These are phyloP conservation scores for Clarias magur DNA, from an alignment of 2,113 vertebrate species.

Conservation along the genomic window DNA sequence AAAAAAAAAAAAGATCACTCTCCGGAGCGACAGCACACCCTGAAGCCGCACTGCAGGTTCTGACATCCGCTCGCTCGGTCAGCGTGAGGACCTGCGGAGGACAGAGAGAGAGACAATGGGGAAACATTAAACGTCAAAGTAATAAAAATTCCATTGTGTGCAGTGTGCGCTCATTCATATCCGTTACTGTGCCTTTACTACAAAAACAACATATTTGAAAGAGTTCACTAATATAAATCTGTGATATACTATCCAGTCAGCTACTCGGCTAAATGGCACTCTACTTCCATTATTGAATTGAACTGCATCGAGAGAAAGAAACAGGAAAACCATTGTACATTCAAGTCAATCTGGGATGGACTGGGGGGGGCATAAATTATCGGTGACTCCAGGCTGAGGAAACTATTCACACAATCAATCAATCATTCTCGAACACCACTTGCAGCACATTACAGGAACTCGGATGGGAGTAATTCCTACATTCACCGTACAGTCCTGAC, in stretches of 20 bases:
- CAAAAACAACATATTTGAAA: neutral
- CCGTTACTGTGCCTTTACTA: neutral
- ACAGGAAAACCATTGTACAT: neutral
- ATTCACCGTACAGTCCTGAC: too few relatives aligned
- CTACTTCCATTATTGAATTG: neutral
- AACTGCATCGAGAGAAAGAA: neutral
- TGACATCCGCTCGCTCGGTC: constrained; percentile 98
- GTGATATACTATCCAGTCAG: neutral
- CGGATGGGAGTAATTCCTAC: too few relatives aligned
- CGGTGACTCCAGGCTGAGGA: too few relatives aligned
- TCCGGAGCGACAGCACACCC: constrained; percentile 97
- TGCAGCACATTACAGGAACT: too few relatives aligned
- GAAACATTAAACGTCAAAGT: neutral
- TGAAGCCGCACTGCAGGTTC: constrained; percentile 99
- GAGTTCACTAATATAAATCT: neutral
- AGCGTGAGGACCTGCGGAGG: constrained; percentile 88
- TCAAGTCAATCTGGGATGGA: too few relatives aligned
- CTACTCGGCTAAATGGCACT: neutral
- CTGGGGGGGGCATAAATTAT: too few relatives aligned
- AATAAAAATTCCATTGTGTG: neutral
- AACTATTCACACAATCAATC: too few relatives aligned
- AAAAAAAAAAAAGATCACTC: constrained; percentile 77
- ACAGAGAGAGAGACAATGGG: neutral
- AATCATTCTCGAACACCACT: too few relatives aligned
- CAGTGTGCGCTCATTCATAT: neutral